Conservation (phyloP, 2,113 vertebrate genomes). For the Mirounga angustirostris region DNA sequence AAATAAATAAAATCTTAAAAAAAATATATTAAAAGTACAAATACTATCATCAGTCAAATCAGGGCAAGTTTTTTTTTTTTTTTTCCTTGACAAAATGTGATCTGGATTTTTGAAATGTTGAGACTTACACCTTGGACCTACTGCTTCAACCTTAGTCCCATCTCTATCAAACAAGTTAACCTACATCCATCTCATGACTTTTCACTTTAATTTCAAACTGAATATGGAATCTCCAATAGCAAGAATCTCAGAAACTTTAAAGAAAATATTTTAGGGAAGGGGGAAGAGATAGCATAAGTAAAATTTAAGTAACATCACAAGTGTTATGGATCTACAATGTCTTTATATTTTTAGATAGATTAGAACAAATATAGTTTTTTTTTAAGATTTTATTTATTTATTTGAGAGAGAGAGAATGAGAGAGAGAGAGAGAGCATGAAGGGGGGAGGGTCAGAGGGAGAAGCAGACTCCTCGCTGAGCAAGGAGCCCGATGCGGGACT, state of each 20-base stretch:
- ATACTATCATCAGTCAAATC: background rate
- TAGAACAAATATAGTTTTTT: background rate
- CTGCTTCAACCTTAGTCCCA: background rate
- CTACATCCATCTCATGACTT: background rate
- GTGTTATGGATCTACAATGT: accelerated
- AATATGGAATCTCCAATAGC: background rate
- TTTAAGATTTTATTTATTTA: too few relatives aligned
- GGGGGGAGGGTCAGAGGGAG: too few relatives aligned
- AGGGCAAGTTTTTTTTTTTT: background rate
- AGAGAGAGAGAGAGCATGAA: too few relatives aligned
- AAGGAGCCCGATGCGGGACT: too few relatives aligned
- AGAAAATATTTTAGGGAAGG: background rate
- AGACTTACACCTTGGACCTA: background rate
- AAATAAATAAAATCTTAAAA: too few relatives aligned
- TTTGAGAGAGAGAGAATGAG: too few relatives aligned
- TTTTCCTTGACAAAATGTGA: background rate
- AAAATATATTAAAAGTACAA: background rate
- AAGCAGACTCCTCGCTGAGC: too few relatives aligned
- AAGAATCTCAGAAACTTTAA: background rate
- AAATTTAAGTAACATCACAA: background rate
- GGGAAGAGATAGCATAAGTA: background rate
- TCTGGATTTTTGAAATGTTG: background rate
- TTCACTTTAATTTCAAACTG: background rate
- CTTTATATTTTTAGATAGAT: background rate
- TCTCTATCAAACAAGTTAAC: background rate